A percentile compares a stretch with the other conserved stretches of the same genome.
Evolutionary conservation across 2,797 vertebrate species (phyloP).

Genomic region (Sebastes alutus): DNA sequence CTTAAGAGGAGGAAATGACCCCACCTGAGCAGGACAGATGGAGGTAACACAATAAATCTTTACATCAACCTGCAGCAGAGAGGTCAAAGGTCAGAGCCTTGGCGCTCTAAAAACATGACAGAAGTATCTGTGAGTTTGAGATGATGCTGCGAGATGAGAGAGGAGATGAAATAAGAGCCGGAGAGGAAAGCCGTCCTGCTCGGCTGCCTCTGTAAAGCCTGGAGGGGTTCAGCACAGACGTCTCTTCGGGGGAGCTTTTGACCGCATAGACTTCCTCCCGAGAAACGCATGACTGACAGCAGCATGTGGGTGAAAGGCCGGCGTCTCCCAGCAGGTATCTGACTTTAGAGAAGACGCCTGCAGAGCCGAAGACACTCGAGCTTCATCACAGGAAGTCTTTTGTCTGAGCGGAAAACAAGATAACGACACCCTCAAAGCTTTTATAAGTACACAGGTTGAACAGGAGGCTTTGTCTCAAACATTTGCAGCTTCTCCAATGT

Average conservation of each 20-base stretch:
- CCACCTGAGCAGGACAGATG: background rate
- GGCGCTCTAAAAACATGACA: background rate
- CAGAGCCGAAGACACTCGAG: constrained; percentile 6
- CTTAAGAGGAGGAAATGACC: background rate
- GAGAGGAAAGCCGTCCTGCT: constrained; percentile 7
- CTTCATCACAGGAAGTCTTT: constrained; percentile 13
- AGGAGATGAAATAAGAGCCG: constrained; percentile 14
- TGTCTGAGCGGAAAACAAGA: background rate
- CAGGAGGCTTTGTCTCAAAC: background rate
- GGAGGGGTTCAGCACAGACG: constrained; percentile 3
- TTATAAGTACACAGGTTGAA: background rate
- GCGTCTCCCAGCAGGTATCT: constrained; percentile 31
- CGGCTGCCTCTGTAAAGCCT: constrained; percentile 30
- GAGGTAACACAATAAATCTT: background rate
- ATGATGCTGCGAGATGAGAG: background rate
- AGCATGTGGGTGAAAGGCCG: constrained; percentile 39
- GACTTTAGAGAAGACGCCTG: constrained; percentile 27
- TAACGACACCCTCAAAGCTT: background rate
- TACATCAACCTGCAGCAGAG: background rate
- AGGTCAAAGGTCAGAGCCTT: background rate
- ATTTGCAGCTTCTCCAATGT: background rate
- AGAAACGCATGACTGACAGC: constrained; percentile 34
- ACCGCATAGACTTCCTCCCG: constrained; percentile 11
- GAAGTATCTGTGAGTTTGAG: background rate
- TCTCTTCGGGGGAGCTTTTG: background rate